These are phyloP conservation scores for Sarcoramphus papa DNA, from an alignment of 2,797 vertebrate genomes.

Conservation along the genomic window DNA sequence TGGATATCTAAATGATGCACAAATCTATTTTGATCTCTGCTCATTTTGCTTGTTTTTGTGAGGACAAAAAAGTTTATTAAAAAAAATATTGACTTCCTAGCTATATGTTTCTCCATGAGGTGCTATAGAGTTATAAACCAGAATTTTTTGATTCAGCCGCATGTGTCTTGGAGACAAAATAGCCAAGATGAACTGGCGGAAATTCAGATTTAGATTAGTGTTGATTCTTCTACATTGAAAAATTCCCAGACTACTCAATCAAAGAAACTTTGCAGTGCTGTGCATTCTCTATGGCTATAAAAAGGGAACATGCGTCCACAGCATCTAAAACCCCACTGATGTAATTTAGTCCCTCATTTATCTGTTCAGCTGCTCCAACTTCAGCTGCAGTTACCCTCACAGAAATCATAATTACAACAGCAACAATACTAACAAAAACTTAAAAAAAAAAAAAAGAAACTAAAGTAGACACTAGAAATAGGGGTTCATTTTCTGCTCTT, in stretches of 20 bases:
- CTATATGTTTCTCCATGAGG: not conserved
- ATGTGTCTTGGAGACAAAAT: not conserved
- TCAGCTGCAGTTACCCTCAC: not conserved
- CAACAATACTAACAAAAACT: not conserved
- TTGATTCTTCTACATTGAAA: not conserved
- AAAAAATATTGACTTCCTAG: not conserved
- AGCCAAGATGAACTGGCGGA: not conserved
- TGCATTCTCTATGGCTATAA: not conserved
- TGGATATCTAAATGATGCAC: not conserved
- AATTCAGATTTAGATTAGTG: not conserved
- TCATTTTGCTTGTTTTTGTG: not conserved
- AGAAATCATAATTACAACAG: not conserved
- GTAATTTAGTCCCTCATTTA: not conserved
- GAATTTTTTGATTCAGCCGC: not conserved
- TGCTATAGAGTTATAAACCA: not conserved
- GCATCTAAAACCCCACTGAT: not conserved
- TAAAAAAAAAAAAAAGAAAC: not conserved
- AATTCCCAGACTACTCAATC: not conserved
- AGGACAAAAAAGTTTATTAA: not conserved
- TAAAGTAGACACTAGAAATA: not conserved
- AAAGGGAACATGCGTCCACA: not conserved
- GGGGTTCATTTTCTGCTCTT: not conserved
- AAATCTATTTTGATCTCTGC: not conserved
- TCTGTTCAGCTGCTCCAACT: not conserved
- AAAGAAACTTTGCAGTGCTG: not conserved